Base-by-base conservation (phyloP, 2,888 invertebrate species). In the Smittia aterrima region DNA sequence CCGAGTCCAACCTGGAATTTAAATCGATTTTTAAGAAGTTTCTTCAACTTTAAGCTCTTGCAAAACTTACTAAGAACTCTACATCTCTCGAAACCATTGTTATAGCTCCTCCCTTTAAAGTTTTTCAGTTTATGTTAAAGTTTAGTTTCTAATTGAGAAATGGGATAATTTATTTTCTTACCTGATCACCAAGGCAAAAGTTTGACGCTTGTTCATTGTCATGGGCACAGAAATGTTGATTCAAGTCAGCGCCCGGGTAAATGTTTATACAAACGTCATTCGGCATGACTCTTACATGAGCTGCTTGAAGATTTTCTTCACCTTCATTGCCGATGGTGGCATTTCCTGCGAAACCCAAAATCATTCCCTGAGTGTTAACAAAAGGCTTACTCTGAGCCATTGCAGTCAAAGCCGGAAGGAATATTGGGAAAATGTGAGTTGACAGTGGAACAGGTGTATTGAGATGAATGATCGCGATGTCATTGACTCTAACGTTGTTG, bases 111-210 rank as follows among this genome's bases (percentile, higher is more conserved):
- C 72, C 72, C 71, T 71, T 27, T 27, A n/a, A 24, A 68, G 47
- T 47, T 47, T 24, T 71, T 20, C 24, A 71, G 47, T 27, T 9
- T 7, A 18, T 9, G n/a, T n/a, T 20, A 67, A 13, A 18, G 24
- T 32, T 71, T 71, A 40, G 20, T n/a, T 22, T n/a, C 22, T 4
- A 68, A 68, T 53, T 24, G 40, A 22, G 24, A 40, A 22, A 7
- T 38, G 2, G 40, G 6, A 11, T 38, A 38, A 47, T 24, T 67
- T 41, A 22, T 71, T n/a, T n/a, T n/a, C n/a, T n/a, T 22, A 71
- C 71, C 62, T 72, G 72, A 40, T 72, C 72, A 3, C 72, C 72
- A 4, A 72, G 40, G 9, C 72, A 72, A 16, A 72, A 72, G 54
- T 72, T 62, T 1, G 27, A 27, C 7, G 22, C 25, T 9, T 16